These are phyloP conservation scores for Indicator maculatus DNA, from an alignment of 2,113 vertebrate species.

Conservation along the genomic window DNA sequence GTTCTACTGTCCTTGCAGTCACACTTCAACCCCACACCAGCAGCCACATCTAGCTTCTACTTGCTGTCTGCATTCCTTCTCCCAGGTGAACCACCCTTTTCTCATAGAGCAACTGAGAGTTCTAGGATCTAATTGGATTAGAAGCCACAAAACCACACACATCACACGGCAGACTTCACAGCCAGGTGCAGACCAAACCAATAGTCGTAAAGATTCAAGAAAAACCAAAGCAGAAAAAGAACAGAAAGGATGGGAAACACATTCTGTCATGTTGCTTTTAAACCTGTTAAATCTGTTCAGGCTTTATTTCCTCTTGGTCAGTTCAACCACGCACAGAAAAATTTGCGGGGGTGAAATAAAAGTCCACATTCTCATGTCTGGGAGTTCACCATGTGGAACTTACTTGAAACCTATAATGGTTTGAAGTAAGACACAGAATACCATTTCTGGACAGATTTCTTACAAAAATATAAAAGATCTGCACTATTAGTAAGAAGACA, in stretches of 20 bases:
- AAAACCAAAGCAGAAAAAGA: not conserved
- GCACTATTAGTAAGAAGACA: not conserved
- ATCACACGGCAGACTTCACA: not conserved
- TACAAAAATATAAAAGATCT: not conserved
- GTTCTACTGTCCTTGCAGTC: not conserved
- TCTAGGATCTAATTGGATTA: not conserved
- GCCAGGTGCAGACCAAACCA: not conserved
- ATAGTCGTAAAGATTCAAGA: not conserved
- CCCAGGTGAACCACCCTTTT: not conserved
- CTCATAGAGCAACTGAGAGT: not conserved
- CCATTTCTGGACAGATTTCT: not conserved
- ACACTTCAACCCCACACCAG: not conserved
- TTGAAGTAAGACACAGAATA: not conserved
- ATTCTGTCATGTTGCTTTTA: not conserved
- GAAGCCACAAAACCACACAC: not conserved
- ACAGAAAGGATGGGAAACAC: not conserved
- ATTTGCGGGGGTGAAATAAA: not conserved
- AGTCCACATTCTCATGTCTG: not conserved
- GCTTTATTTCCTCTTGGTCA: not conserved
- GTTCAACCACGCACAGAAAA: not conserved
- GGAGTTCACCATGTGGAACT: fast-evolving
- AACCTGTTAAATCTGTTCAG: not conserved
- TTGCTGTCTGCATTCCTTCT: not conserved
- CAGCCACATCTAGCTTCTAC: not conserved
- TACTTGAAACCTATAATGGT: not conserved